Conservation (phyloP, 2,113 vertebrate genomes). For the Myrmophylax atrothorax region DNA sequence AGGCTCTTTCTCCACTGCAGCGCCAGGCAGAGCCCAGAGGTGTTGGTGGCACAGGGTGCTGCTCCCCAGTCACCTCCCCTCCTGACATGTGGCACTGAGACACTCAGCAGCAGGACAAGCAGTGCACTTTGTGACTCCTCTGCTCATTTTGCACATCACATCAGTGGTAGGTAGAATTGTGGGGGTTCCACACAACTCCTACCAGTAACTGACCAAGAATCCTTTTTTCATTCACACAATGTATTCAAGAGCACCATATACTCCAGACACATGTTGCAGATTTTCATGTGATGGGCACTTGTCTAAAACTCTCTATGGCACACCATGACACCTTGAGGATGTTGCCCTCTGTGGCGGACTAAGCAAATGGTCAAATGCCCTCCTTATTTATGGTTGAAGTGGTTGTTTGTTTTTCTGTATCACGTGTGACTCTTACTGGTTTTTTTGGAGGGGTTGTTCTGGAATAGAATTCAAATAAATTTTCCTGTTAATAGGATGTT, state of each 20-base stretch:
- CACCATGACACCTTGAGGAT: neutral
- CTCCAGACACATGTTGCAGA: neutral
- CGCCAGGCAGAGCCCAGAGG: neutral
- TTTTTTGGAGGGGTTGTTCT: neutral
- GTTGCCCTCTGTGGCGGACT: neutral
- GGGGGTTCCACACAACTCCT: neutral
- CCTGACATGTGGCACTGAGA: fast-evolving
- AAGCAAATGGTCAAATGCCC: neutral
- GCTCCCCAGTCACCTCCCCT: neutral
- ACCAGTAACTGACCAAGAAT: neutral
- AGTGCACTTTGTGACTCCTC: no score
- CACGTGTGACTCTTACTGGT: neutral
- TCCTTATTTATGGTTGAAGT: neutral
- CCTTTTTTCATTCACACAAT: neutral
- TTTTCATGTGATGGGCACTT: neutral
- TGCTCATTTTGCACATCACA: neutral
- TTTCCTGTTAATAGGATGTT: neutral
- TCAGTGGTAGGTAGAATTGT: neutral
- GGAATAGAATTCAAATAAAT: neutral
- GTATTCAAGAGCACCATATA: neutral
- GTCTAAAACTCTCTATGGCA: neutral
- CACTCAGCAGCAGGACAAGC: neutral
- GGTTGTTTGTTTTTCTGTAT: neutral
- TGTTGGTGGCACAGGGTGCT: neutral
- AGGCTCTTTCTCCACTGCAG: neutral